phyloP scores from a whole-genome alignment of 2,113 vertebrate genomes.

The Corythornis vintsioides region DNA sequence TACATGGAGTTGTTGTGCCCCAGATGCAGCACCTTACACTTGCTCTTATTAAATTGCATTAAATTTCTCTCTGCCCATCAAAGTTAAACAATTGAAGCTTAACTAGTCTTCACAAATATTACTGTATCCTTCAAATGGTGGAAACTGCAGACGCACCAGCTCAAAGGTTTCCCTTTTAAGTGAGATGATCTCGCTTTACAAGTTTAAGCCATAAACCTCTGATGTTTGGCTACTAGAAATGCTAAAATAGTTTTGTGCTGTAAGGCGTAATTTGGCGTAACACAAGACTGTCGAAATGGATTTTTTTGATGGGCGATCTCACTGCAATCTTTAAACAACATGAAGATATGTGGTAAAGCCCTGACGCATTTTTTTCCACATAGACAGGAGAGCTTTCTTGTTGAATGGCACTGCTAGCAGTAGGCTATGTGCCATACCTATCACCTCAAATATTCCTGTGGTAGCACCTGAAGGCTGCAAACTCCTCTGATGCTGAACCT shows the following conservation, averaged over 20 bases:
- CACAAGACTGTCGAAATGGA: conserved; percentile 23
- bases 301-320: conserved; percentile 37
- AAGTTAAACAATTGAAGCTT: not conserved
- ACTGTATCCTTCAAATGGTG: not conserved
- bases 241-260: conserved; percentile 9
- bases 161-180: not conserved
- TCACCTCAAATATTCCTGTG: not conserved
- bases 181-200: not conserved
- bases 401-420: not conserved
- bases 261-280: not conserved
- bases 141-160: not conserved
- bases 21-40: too few relatives aligned
- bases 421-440: not conserved
- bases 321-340: not conserved
- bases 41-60: too few relatives aligned
- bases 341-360: not conserved
- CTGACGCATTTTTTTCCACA: not conserved
- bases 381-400: not conserved
- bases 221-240: not conserved
- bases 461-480: not conserved
- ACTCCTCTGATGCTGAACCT: not conserved
- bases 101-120: not conserved
- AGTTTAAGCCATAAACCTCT: conserved; percentile 24
- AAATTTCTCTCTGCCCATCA: too few relatives aligned
- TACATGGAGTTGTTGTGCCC: too few relatives aligned